Conservation (phyloP, 2,113 vertebrate genomes). For the Naja naja region DNA sequence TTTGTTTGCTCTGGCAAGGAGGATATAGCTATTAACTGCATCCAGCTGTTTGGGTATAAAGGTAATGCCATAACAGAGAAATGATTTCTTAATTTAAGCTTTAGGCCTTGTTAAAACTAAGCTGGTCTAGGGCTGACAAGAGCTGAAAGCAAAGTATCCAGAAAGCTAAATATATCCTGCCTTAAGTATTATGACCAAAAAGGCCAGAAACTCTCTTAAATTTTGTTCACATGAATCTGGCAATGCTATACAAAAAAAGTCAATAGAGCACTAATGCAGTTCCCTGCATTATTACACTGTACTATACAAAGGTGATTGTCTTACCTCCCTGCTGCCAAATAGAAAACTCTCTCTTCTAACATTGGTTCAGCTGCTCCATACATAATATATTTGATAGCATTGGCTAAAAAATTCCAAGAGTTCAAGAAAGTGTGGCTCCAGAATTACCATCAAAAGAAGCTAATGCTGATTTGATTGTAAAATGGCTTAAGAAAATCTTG, state of each 20-base stretch:
- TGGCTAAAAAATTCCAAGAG: background rate
- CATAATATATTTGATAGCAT: background rate
- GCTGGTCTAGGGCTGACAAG: conserved; percentile 10
- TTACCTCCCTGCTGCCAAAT: background rate
- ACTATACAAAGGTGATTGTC: background rate
- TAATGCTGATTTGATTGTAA: background rate
- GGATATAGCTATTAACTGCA: conserved; percentile 54
- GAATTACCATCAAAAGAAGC: background rate
- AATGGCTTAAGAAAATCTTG: background rate
- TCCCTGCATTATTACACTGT: background rate
- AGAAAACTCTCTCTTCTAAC: background rate
- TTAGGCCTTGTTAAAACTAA: conserved; percentile 37
- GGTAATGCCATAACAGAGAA: conserved; percentile 45
- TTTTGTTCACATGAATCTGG: conserved; percentile 45
- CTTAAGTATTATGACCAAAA: background rate
- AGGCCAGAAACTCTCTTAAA: background rate
- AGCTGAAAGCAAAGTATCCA: background rate
- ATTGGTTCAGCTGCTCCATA: background rate
- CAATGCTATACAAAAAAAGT: conserved; percentile 9
- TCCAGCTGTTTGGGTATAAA: conserved; percentile 56
- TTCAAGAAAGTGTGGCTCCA: background rate
- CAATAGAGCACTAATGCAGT: conserved; percentile 32
- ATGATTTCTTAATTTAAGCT: conserved; percentile 62
- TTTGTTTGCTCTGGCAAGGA: conserved; percentile 46
- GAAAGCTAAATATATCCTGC: background rate